A percentile compares a stretch with the other conserved stretches of the same genome.
Conservation (phyloP, 2,888 invertebrate genomes). For the Anarsia innoxiella region DNA sequence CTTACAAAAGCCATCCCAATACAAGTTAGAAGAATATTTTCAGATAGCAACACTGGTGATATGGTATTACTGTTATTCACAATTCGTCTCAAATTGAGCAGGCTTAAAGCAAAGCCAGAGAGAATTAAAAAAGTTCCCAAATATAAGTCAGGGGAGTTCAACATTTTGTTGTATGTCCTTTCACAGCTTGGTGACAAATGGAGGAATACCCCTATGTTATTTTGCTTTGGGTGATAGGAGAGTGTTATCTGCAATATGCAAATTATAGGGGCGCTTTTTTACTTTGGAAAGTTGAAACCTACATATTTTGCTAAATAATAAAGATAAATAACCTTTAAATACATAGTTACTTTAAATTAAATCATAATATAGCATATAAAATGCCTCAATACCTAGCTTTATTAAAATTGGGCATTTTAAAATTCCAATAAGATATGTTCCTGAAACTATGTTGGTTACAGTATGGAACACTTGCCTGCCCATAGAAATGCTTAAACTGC, state of each 20-base stretch:
- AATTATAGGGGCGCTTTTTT: slow-evolving; percentile 60
- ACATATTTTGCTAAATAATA: too few species aligned
- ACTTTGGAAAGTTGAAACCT: too few species aligned
- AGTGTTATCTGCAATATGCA: slow-evolving; percentile 36
- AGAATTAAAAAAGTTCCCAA: slow-evolving; percentile 53
- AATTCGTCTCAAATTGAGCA: slow-evolving; percentile 51
- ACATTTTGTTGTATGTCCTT: slow-evolving; percentile 34
- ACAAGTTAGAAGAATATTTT: slow-evolving; percentile 54
- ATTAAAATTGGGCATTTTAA: too few species aligned
- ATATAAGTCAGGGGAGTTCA: slow-evolving; percentile 44
- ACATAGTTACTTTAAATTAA: background rate
- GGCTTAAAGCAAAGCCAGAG: slow-evolving; percentile 48
- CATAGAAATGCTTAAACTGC: too few species aligned
- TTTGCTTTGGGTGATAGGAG: slow-evolving; percentile 1
- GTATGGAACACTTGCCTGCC: too few species aligned
- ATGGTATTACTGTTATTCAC: slow-evolving; percentile 31
- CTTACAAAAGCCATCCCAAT: slow-evolving; percentile 54
- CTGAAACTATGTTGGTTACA: too few species aligned
- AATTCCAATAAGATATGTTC: too few species aligned
- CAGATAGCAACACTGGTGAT: slow-evolving; percentile 50
- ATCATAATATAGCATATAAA: too few species aligned
- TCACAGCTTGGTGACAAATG: slow-evolving; percentile 17
- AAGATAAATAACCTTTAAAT: background rate
- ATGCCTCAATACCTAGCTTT: too few species aligned
- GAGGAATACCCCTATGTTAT: slow-evolving; percentile 47